phyloP scores from a whole-genome alignment of 2,888 invertebrate genomes.

The Andrena fulva region DNA sequence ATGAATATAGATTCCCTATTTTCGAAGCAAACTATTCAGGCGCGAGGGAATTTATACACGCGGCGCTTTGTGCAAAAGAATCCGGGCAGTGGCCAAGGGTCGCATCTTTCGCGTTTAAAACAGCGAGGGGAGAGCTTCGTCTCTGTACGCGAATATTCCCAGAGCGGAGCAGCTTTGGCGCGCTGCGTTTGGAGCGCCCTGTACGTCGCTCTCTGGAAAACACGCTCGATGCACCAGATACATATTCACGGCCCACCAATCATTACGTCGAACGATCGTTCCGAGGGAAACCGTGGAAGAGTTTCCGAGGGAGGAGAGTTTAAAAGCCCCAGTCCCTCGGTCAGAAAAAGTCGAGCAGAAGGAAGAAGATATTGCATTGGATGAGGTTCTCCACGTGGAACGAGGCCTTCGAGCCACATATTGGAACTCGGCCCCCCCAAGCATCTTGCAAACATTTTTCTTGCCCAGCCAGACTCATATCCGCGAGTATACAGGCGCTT shows the following conservation, averaged over 20 bases:
- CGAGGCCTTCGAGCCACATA: conserved; percentile 41
- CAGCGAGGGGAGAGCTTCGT: not conserved
- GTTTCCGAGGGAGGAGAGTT: not conserved
- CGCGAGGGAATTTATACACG: too few species aligned
- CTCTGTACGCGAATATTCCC: not conserved
- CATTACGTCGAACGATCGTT: conserved; percentile 18
- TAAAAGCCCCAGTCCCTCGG: not conserved
- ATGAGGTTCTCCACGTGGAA: conserved; percentile 43
- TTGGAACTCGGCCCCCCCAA: conserved; percentile 47
- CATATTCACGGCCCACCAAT: not conserved
- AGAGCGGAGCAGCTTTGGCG: not conserved
- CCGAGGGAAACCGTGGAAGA: not conserved
- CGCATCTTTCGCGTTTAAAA: too few species aligned
- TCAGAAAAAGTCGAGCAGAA: not conserved
- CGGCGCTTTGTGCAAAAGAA: too few species aligned
- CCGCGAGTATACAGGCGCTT: conserved; percentile 30
- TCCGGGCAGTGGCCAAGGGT: too few species aligned
- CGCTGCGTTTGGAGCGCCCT: not conserved
- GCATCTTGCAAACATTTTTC: conserved; percentile 62
- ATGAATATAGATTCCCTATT: too few species aligned
- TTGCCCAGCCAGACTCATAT: conserved; percentile 57
- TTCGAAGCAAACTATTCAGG: too few species aligned
- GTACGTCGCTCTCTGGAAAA: not conserved
- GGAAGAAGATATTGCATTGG: conserved; percentile 46
- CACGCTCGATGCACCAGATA: not conserved